Conservation (phyloP, 1,140 invertebrate species). For the Pantala flavescens region DNA sequence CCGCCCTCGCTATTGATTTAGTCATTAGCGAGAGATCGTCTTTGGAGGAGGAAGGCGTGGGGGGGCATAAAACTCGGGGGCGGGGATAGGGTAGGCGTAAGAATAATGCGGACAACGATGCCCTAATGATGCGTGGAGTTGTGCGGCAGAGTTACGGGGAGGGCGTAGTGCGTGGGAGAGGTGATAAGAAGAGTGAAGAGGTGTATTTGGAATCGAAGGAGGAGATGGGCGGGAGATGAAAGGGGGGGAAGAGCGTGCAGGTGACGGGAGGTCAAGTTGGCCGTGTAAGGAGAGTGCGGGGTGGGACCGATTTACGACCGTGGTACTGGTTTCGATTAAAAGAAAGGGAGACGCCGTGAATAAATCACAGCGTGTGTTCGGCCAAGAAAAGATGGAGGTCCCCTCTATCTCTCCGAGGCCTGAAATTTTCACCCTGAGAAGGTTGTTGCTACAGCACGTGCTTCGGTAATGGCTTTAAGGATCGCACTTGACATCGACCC, state of each 20-base stretch:
- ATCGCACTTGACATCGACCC: not conserved
- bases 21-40: conserved; percentile 1
- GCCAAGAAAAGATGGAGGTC: not conserved
- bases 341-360: not conserved
- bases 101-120: not conserved
- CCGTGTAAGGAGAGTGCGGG: not conserved
- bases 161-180: not conserved
- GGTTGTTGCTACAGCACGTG: too few relatives aligned
- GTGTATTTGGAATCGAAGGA: not conserved
- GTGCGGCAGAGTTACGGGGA: not conserved
- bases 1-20: conserved; percentile 1
- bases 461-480: not conserved
- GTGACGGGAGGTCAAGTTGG: conserved; percentile 1
- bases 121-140: not conserved
- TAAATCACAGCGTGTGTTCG: conserved; percentile 1
- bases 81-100: not conserved
- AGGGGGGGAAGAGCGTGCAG: conserved; percentile 1
- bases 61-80: not conserved
- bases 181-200: conserved; percentile 5
- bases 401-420: too few relatives aligned
- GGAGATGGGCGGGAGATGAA: not conserved
- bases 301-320: not conserved
- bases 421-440: too few relatives aligned
- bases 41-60: not conserved
- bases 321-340: conserved; percentile 9